phyloP scores from a whole-genome alignment of 2,113 vertebrate species.

The Callipepla californica region DNA sequence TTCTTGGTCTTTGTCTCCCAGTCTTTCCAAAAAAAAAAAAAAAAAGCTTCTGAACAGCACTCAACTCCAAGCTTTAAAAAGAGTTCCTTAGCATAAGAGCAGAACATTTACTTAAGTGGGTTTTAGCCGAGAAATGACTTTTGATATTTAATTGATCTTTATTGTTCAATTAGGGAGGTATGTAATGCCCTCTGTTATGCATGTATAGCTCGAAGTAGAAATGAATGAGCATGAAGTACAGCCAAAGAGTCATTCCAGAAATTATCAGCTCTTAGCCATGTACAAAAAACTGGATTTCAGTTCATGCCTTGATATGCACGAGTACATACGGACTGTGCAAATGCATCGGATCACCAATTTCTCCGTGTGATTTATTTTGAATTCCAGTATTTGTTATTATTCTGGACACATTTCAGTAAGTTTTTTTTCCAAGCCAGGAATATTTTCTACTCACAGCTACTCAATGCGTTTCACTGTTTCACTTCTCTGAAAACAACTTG shows the following conservation, averaged over 20 bases:
- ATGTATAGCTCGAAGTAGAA: constrained; percentile 27
- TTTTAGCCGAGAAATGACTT: constrained; percentile 25
- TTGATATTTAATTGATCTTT: constrained; percentile 30
- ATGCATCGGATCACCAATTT: constrained; percentile 2
- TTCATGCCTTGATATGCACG: neutral
- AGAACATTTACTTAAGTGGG: constrained; percentile 50
- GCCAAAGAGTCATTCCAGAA: neutral
- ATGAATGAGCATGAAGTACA: neutral
- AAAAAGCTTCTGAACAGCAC: neutral
- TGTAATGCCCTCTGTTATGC: constrained; percentile 26
- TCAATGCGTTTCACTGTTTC: neutral
- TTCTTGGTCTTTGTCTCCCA: neutral
- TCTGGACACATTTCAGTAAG: constrained; percentile 10
- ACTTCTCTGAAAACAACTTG: neutral
- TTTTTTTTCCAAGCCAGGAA: neutral
- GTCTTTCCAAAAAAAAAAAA: neutral
- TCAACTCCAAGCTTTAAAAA: neutral
- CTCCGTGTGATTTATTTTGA: neutral
- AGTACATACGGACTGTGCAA: neutral
- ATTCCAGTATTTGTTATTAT: neutral
- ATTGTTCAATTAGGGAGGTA: constrained; percentile 36
- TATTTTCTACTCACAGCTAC: neutral
- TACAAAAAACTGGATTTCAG: neutral
- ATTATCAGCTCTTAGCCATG: neutral
- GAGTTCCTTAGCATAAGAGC: constrained; percentile 32